Base-by-base conservation (phyloP, 2,113 vertebrate species). In the Pelusios castaneus region DNA sequence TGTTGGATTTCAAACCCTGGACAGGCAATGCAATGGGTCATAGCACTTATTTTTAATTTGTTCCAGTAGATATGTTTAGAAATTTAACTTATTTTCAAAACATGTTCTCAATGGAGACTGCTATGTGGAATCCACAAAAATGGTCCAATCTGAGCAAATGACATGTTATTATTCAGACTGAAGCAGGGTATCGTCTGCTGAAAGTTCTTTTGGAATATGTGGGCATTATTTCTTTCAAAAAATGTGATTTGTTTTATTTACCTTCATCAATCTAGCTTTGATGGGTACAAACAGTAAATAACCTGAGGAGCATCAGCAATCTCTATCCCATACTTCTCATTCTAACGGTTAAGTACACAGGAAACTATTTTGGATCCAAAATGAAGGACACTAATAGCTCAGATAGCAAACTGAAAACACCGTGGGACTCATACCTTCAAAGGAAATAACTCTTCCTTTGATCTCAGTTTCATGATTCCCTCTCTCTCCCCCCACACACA, bases 71-170 rank as follows among this genome's bases (percentile, higher is more conserved):
- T 58, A 78, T 51, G 3, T 89, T 95, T 94, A 85, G 67, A 56
- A 94, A 96, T 88, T 6, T 87, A 92, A 51, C 9, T 27, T 92
- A 73, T 14, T 82, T 85, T 88, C 25, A 82, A 94, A 89, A 90
- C 88, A 82, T 29, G 63, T 55, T 78, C 67, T 10, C 43, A 34
- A 29, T 27, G 14, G 45, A 84, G 22, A 34, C 54, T 87, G 14
- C 55, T 91, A 93, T 55, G 89, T 86, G 75, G 82, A n/a, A 67
- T 47, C 55, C 77, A 60, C 49, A 55, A 91, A 94, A 87, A 38
- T 81, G 76, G 47, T 73, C 60, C 95, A 97, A 97, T 82, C 77
- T 11, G 82, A 92, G 70, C 89, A 97, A 95, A 63, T 38, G 76
- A 41, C 89, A 77, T 94, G 81, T 97, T 82, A 83, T 80, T 95